Conservation (phyloP, 2,797 vertebrate species). For the Falco berigora region DNA sequence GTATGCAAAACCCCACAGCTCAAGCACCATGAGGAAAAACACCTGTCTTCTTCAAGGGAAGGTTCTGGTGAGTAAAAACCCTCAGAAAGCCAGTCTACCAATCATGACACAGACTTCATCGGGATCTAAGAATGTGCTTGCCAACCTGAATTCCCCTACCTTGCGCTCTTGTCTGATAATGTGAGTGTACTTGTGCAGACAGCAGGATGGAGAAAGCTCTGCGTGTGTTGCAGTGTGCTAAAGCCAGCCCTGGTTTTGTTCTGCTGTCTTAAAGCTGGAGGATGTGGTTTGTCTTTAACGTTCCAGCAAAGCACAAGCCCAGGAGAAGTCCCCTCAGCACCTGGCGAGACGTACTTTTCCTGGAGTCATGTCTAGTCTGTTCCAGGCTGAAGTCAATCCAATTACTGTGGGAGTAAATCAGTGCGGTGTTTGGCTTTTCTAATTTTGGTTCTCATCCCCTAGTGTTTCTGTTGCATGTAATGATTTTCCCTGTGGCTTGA, state of each 20-base stretch:
- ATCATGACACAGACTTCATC: not conserved
- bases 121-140: not conserved
- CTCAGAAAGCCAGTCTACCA: not conserved
- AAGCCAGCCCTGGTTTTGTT: not conserved
- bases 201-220: not conserved
- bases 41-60: not conserved
- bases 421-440: not conserved
- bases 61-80: not conserved
- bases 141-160: not conserved
- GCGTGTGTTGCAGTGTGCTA: not conserved
- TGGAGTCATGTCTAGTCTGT: not conserved
- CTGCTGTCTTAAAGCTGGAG: not conserved
- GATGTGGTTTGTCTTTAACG: not conserved
- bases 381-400: not conserved
- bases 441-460: not conserved
- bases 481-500: slow-evolving; percentile 38
- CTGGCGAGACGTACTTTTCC: not conserved
- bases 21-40: not conserved
- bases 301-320: not conserved
- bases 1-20: not conserved
- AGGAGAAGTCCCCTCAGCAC: not conserved
- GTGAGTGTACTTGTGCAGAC: not conserved
- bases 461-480: not conserved
- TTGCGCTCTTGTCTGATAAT: not conserved
- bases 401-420: not conserved